Evolutionary conservation across 2,888 invertebrate species (phyloP).

Genomic region (Laspeyria flexula): DNA sequence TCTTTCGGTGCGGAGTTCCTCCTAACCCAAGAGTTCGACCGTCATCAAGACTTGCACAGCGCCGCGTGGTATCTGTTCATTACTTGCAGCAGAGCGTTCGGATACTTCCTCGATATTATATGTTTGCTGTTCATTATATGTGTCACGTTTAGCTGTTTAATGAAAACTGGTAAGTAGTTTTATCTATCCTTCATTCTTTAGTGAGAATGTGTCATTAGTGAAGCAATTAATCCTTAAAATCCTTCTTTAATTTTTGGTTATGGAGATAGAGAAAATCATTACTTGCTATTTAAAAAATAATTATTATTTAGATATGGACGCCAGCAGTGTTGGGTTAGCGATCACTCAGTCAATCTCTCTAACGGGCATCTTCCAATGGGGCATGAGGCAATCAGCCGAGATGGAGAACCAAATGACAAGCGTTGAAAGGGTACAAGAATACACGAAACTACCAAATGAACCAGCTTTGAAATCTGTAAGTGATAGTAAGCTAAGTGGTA

Average conservation of each 20-base stretch:
- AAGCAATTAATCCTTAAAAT: not conserved
- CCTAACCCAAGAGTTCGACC: conserved; percentile 85
- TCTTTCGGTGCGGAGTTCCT: conserved; percentile 90
- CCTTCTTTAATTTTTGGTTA: not conserved
- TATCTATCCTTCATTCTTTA: not conserved
- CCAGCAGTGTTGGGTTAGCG: conserved; percentile 87
- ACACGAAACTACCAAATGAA: conserved; percentile 86
- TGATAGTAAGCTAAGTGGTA: not conserved
- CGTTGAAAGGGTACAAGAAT: conserved; percentile 92
- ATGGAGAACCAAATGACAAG: conserved; percentile 92
- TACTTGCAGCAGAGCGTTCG: conserved; percentile 88
- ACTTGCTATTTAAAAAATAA: not conserved
- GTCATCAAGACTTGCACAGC: conserved; percentile 87
- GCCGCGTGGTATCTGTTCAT: conserved; percentile 89
- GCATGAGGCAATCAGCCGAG: conserved; percentile 95
- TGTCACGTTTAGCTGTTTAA: conserved; percentile 88
- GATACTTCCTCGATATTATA: conserved; percentile 88
- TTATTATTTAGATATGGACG: conserved; percentile 73
- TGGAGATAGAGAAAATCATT: too few species aligned
- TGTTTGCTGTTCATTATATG: conserved; percentile 88
- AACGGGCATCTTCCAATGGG: conserved; percentile 90
- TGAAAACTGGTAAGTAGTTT: conserved; percentile 69
- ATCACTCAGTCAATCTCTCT: conserved; percentile 88
- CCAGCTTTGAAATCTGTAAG: conserved; percentile 71
- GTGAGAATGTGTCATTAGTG: not conserved